Evolutionary conservation across 2,797 vertebrate species (phyloP), one percentile per base, ranked within the genome.

Genomic region (Helostoma temminkii): DNA sequence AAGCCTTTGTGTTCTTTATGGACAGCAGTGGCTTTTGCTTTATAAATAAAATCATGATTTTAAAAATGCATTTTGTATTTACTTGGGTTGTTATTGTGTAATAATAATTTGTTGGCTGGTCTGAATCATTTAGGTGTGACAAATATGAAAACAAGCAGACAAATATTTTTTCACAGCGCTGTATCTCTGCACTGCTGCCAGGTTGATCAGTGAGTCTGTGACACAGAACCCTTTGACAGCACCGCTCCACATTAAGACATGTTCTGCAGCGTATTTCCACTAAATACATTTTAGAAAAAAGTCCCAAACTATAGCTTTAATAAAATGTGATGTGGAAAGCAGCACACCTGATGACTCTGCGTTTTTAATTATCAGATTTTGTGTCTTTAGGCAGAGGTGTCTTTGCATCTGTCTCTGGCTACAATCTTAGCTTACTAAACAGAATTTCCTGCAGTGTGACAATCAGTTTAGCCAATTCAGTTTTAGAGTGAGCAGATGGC

Each of bases 401-500:
- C 60, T 58, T 48, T 71, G 64, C 73, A 81, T 89, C 83, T 77
- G 74, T 76, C 30, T 66, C 66, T 74, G 28, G 72, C 71, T 86
- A 66, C 73, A 50, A 9, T 60, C 53, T 81, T 14, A 52, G 54
- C 66, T 71, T 50, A 47, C 78, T 74, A 81, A 70, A 83, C 66
- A 81, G 81, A 18, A 83, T 81, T 89, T 76, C 66, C 68, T 67
- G 68, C 76, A 61, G 70, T 25, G 24, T 46, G 60, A 64, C 83
- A 75, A 76, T 90, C 76, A 88, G 85, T 87, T 89, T 56, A 79
- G 82, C 65, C 81, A 83, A 80, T 92, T 86, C 90, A 71, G 82
- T 66, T 82, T 86, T 78, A 85, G 81, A 60, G 54, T 22, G 22
- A 90, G 68, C 88, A 88, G 88, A 88, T 91, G 84, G 88, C 25